Base-by-base conservation (phyloP, 2,113 vertebrate species). In the Gadus chalcogrammus region DNA sequence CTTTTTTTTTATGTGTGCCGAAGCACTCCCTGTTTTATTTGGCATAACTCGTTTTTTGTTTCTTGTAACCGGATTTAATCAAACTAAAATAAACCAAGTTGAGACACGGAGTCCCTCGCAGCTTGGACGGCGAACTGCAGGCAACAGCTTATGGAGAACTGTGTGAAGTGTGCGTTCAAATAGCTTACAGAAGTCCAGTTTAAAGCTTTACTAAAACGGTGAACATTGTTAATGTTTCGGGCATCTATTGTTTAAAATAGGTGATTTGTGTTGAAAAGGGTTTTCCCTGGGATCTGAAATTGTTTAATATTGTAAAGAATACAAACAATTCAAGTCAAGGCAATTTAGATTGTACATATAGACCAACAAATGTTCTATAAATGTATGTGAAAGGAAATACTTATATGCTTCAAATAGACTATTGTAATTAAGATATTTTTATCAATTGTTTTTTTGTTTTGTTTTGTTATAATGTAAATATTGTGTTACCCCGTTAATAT, bases 361-460 rank as follows among this genome's bases (percentile, higher is more conserved):
- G 91, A 95, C 92, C 88, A 78, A 67, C 81, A 96, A 95, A 97
- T 95, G 94, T 94, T 97, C 95, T 96, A 97, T 97, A 93, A 95
- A 94, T 95, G 94, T 93, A 93, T 87, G 92, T 96, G 95, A 93
- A 93, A 95, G 85, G 85, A 92, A 93, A 95, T 79, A 91, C 90
- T 92, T 96, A 95, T 97, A 97, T 94, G 94, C 95, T 95, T 93
- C 95, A 84, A 96, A 97, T 95, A 96, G 95, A 95, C 93, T 94
- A 95, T 94, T 99, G 96, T 98, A 99, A 99, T 97, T 96, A 95
- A 96, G 93, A 96, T 97, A 98, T 99, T 98, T 99, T 98, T 97
- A 96, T 97, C 95, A 94, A 95, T 86, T 79, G 75, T 94, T 94
- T 94, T 94, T 20, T 64, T 64, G 63, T 64, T 62, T 20, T 62